Conservation (phyloP, 2,888 invertebrate genomes). For the Danaus chrysippus region DNA sequence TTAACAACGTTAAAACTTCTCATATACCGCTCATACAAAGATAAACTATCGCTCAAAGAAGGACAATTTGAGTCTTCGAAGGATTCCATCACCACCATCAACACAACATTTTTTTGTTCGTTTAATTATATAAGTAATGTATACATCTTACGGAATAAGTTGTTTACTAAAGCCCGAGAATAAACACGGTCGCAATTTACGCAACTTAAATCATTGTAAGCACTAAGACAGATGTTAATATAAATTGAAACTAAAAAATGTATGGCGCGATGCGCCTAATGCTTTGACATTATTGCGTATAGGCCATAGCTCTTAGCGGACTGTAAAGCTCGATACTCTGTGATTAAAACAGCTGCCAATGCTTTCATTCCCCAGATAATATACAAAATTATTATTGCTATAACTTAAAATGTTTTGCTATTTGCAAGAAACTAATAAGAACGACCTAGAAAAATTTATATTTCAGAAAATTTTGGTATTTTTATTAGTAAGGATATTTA, state of each 20-base stretch:
- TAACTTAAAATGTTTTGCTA: too few species aligned
- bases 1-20: slow-evolving; percentile 69
- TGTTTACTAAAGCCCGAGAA: neutral
- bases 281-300: slow-evolving; percentile 6
- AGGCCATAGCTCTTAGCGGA: neutral
- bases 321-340: neutral
- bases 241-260: neutral
- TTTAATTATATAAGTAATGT: slow-evolving; percentile 7
- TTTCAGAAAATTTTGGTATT: too few species aligned
- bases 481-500: too few species aligned
- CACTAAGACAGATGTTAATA: neutral
- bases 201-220: neutral
- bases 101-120: slow-evolving; percentile 33
- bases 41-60: slow-evolving; percentile 71
- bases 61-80: slow-evolving; percentile 70
- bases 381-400: too few species aligned
- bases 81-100: slow-evolving; percentile 69
- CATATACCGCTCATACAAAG: slow-evolving; percentile 69
- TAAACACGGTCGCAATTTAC: neutral
- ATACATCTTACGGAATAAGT: neutral
- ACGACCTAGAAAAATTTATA: too few species aligned
- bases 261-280: neutral
- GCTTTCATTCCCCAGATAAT: too few species aligned
- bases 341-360: neutral
- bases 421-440: too few species aligned